Evolutionary conservation across 2,888 invertebrate genomes (phyloP).

Genomic region (Chydorus sphaericus): DNA sequence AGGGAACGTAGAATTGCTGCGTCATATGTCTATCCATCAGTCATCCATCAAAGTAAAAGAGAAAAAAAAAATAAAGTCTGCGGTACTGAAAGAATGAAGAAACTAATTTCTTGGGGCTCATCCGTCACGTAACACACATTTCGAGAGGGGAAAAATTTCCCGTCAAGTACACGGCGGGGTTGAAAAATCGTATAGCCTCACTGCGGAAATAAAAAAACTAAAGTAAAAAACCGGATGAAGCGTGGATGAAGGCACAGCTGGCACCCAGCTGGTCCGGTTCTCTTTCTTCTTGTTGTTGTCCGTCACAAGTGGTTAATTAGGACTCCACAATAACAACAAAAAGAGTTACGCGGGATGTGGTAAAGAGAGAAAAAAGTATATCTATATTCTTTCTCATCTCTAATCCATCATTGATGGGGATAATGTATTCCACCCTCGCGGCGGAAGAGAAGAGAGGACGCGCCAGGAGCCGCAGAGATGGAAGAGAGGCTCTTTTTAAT

Average conservation of each 20-base stretch:
- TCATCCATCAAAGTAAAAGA: too few relatives aligned
- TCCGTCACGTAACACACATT: too few relatives aligned
- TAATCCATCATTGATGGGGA: slow-evolving; percentile 6
- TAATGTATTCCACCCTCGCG: slow-evolving; percentile 5
- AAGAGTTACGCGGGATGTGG: not conserved
- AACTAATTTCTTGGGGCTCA: too few relatives aligned
- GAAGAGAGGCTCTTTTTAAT: slow-evolving; percentile 6
- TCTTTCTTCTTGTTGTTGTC: not conserved
- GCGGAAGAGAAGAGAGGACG: not conserved
- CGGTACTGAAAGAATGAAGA: too few relatives aligned
- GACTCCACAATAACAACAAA: too few relatives aligned
- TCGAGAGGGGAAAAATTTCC: too few relatives aligned
- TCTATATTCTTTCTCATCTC: not conserved
- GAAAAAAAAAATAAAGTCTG: too few relatives aligned
- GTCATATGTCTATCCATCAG: too few relatives aligned
- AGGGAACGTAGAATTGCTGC: too few relatives aligned
- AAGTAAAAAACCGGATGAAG: not conserved
- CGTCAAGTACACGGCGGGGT: too few relatives aligned
- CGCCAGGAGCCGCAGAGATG: not conserved
- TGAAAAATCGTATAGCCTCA: not conserved
- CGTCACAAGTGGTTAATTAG: slow-evolving; percentile 6
- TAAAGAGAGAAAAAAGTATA: too few relatives aligned
- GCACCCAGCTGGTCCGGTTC: not conserved
- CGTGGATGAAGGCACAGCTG: not conserved
- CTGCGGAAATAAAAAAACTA: not conserved